These are phyloP conservation scores for Peromyscus maniculatus DNA, from an alignment of 2,113 vertebrate species.

Conservation along the genomic window DNA sequence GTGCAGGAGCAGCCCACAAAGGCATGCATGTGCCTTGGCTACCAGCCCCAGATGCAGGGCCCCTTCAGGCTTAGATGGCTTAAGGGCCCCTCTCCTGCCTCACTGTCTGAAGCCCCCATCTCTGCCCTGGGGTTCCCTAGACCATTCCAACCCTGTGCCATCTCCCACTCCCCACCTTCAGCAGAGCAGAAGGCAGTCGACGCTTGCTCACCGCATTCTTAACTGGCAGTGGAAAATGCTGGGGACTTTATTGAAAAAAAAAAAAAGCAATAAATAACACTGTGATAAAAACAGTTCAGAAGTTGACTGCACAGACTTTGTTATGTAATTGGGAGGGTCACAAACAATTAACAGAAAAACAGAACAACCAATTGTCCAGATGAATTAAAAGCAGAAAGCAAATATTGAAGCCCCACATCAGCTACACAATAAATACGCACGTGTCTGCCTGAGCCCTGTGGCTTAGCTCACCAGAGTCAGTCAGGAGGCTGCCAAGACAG, in stretches of 20 bases:
- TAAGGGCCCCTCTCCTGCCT: not conserved
- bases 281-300: conserved; percentile 99
- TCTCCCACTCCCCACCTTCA: not conserved
- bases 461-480: conserved; percentile 44
- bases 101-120: not conserved
- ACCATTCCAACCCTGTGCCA: not conserved
- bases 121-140: no score
- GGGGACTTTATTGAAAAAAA: conserved; percentile 98
- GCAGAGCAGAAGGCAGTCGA: not conserved
- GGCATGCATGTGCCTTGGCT: not conserved
- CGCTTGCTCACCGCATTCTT: conserved; percentile 79
- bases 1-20: no score
- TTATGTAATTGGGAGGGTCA: conserved; percentile 93
- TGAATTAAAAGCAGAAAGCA: conserved; percentile 85
- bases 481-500: not conserved
- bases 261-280: conserved; percentile 99
- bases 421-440: conserved; percentile 88
- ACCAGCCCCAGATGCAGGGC: not conserved
- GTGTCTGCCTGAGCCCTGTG: conserved; percentile 72
- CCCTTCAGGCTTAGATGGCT: not conserved
- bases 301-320: conserved; percentile 98
- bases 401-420: conserved; percentile 68
- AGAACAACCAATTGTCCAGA: conserved; percentile 89
- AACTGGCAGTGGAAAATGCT: conserved; percentile 96
- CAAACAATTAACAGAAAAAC: conserved; percentile 91